Evolutionary conservation across 2,113 vertebrate species (phyloP), one percentile per base, ranked within the genome.

Genomic region (Hippocampus zosterae): DNA sequence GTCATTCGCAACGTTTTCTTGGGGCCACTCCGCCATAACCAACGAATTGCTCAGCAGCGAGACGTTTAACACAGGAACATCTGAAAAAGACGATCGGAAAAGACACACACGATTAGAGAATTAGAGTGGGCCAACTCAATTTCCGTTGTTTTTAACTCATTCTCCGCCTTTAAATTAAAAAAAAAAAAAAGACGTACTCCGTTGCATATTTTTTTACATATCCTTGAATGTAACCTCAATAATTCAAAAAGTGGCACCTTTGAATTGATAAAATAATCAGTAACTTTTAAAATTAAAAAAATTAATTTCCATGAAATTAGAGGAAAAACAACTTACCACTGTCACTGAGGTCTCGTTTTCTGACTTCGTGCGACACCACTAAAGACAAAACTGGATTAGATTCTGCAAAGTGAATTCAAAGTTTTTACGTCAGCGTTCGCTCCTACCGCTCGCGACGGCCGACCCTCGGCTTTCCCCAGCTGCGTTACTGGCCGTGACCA

Each of bases 391-490:
- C 1, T 41, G 12, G 5, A 37, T 70, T 0, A 74, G 3, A 12
- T 0, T 68, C 55, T 21, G 1, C 25, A 72, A 57, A 72, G 1
- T 16, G 15, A 33, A 3, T 33, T 27, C n/a, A 27, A 2, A 1
- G 1, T 13, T 65, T 42, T 16, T 23, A 13, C 3, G 18, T 44
- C 21, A 3, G 13, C 37, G n/a, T 56, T 40, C 12, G 3, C n/a
- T 52, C 83, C 55, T 66, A 91, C 90, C 86, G 25, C 5, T 23
- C 0, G 59, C 57, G 18, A 80, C 27, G 1, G 0, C 23, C 2
- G 15, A 27, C 19, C 78, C 71, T 40, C 84, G 67, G 69, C 92
- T 93, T 53, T 93, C 87, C 65, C 92, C 92, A 0, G 81, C 85
- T 1, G 67, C 2, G 41, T 93, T 92, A 27, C 79, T 79, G 70